Conservation (phyloP, 2,888 invertebrate genomes). For the Drosophila engyochracea region DNA sequence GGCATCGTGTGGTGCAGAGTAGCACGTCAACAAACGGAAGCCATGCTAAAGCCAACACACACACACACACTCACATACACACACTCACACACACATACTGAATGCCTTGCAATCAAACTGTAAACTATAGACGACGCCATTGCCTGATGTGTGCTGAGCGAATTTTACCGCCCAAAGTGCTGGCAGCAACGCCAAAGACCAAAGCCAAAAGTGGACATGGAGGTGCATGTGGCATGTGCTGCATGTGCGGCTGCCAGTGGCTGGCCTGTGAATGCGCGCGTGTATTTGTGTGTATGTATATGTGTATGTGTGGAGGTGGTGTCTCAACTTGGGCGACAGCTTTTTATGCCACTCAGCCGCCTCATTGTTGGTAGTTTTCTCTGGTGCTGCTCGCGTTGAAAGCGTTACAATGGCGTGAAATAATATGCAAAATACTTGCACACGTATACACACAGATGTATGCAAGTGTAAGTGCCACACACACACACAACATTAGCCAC, state of each 20-base stretch:
- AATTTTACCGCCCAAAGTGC: constrained; percentile 79
- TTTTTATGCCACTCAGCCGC: constrained; percentile 72
- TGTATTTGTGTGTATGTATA: background rate
- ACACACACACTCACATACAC: constrained; percentile 24
- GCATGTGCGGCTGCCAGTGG: constrained; percentile 21
- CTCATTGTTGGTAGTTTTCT: constrained; percentile 59
- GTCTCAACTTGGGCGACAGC: constrained; percentile 66
- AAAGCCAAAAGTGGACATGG: constrained; percentile 54
- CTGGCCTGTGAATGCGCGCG: background rate
- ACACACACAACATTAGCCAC: constrained; percentile 38
- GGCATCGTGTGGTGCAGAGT: constrained; percentile 30
- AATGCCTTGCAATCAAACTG: constrained; percentile 63
- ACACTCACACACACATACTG: constrained; percentile 14
- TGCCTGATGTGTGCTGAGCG: constrained; percentile 63
- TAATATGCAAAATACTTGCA: constrained; percentile 82
- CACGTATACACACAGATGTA: constrained; percentile 36
- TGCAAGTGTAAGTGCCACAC: constrained; percentile 1
- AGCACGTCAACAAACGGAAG: constrained; percentile 72
- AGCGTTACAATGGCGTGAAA: constrained; percentile 81
- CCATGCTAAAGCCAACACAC: constrained; percentile 61
- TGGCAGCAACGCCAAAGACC: constrained; percentile 73
- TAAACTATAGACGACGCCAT: constrained; percentile 76
- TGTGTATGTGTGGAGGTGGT: constrained; percentile 13
- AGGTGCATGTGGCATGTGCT: constrained; percentile 50
- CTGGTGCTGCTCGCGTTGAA: constrained; percentile 63